Evolutionary conservation across 92 coral and sea anemone species (phyloP).

Genomic region (Siderastrea siderea): DNA sequence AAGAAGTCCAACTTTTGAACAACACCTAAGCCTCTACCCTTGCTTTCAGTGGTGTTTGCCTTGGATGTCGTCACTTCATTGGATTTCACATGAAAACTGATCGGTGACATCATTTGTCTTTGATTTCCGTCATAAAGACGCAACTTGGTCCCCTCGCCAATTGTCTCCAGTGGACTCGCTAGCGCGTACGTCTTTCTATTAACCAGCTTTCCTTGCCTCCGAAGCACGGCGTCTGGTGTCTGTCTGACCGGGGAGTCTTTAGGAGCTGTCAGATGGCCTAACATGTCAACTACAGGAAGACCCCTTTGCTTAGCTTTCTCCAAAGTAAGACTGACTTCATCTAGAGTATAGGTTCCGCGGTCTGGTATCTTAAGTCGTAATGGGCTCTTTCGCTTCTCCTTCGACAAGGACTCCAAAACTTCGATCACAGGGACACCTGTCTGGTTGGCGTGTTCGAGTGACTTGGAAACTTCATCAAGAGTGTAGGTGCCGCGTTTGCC

Average conservation of each 20-base stretch:
- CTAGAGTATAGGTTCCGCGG: slow-evolving; percentile 88
- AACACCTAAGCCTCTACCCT: slow-evolving; percentile 60
- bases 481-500: slow-evolving; percentile 91
- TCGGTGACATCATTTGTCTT: slow-evolving; percentile 62
- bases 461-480: slow-evolving; percentile 88
- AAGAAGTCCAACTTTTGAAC: slow-evolving; percentile 82
- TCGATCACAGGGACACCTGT: slow-evolving; percentile 87
- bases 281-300: slow-evolving; percentile 83
- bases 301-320: slow-evolving; percentile 93
- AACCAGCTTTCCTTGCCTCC: slow-evolving; percentile 83
- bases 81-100: slow-evolving; percentile 36
- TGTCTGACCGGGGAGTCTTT: slow-evolving; percentile 37
- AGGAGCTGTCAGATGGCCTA: slow-evolving; percentile 61
- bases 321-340: slow-evolving; percentile 84
- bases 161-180: slow-evolving; percentile 91
- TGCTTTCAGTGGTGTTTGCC: slow-evolving; percentile 14
- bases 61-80: slow-evolving; percentile 35
- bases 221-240: slow-evolving; percentile 71
- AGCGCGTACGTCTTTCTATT: slow-evolving; percentile 91
- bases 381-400: slow-evolving; percentile 42
- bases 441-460: slow-evolving; percentile 83
- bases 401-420: slow-evolving; percentile 77
- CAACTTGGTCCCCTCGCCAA: slow-evolving; percentile 79
- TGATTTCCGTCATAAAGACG: slow-evolving; percentile 84
- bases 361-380: slow-evolving; percentile 42